Percentiles rank a stretch among this genome's conserved stretches.
Conservation (phyloP, 2,113 vertebrate genomes). For the Gymnorhina tibicen region DNA sequence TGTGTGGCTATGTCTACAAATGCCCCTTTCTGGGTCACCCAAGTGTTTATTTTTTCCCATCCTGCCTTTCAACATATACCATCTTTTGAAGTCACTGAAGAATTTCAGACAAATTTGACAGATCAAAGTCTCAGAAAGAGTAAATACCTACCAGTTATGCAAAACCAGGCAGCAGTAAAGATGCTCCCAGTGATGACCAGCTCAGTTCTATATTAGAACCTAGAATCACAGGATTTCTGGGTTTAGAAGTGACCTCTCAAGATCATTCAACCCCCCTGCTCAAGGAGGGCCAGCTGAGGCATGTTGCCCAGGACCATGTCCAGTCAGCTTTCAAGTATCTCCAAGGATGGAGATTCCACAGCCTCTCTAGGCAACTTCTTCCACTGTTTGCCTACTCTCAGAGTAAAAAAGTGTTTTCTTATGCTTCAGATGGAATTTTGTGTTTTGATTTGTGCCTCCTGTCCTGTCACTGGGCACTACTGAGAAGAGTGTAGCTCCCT, state of each 20-base stretch:
- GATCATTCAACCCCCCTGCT: background rate
- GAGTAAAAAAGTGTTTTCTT: background rate
- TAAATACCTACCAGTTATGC: background rate
- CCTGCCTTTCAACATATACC: background rate
- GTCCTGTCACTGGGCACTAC: background rate
- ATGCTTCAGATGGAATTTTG: background rate
- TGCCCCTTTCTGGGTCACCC: background rate
- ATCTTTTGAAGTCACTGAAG: background rate
- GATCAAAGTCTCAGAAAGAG: background rate
- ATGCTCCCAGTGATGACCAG: background rate
- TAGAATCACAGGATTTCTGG: background rate
- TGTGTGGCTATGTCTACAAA: background rate
- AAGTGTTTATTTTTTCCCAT: background rate
- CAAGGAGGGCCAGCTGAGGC: background rate
- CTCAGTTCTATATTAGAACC: background rate
- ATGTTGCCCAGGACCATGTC: background rate
- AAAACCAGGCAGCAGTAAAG: background rate
- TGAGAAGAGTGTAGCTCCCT: background rate
- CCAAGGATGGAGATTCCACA: background rate
- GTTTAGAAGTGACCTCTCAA: background rate
- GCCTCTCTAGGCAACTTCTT: background rate
- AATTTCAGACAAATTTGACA: background rate
- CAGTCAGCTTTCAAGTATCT: background rate
- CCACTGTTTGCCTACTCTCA: background rate
- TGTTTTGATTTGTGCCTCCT: background rate